Percentiles rank a stretch among this genome's conserved stretches.
phyloP scores from a whole-genome alignment of 2,888 invertebrate species.

The Syrphus vitripennis region DNA sequence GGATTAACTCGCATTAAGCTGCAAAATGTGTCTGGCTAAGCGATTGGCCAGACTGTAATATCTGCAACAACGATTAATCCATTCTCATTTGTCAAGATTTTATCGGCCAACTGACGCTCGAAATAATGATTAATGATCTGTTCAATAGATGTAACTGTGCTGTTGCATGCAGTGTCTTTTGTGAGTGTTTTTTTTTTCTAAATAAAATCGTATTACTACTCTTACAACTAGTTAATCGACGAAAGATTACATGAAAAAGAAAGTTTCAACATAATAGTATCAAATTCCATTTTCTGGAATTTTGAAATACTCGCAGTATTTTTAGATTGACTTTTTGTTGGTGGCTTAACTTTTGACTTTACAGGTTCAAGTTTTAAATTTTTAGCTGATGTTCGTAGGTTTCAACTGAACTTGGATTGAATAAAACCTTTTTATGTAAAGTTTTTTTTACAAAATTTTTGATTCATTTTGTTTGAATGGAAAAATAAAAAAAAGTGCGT shows the following conservation, averaged over 20 bases:
- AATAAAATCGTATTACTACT: background rate
- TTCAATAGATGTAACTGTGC: slow-evolving; percentile 46
- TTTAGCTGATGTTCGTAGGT: no score
- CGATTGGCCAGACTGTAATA: slow-evolving; percentile 33
- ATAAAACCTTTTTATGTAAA: no score
- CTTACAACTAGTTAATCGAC: slow-evolving; percentile 31
- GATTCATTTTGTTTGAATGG: no score
- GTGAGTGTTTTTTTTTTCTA: background rate
- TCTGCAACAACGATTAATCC: slow-evolving; percentile 53
- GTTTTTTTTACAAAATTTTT: no score
- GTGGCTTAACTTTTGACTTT: no score
- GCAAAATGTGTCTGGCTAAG: slow-evolving; percentile 26
- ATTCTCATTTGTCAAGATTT: slow-evolving; percentile 67
- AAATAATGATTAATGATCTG: slow-evolving; percentile 59
- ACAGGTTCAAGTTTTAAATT: no score
- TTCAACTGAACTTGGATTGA: no score
- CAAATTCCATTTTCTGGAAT: background rate
- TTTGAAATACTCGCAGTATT: no score
- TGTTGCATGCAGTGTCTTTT: slow-evolving; percentile 32
- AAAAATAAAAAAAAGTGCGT: no score
- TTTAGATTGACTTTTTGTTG: no score
- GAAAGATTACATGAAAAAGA: slow-evolving; percentile 26
- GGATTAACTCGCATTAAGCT: slow-evolving; percentile 27
- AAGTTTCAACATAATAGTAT: slow-evolving; percentile 17
- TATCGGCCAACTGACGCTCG: slow-evolving; percentile 57